Evolutionary conservation across 2,113 vertebrate species (phyloP).

Genomic region (Thryonomys swinderianus): DNA sequence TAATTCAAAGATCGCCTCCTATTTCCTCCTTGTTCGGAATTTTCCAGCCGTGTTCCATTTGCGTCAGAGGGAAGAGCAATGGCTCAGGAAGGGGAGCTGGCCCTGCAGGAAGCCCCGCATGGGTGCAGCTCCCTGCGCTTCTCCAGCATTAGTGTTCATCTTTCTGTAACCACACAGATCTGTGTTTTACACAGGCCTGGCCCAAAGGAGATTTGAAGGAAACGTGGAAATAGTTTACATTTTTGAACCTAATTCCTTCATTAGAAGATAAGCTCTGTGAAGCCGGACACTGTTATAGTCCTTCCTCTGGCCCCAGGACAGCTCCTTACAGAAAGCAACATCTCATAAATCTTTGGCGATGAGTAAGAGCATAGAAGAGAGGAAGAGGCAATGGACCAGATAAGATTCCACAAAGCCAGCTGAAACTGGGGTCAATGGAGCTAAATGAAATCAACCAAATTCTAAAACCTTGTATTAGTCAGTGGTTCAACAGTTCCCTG

Average conservation of each 20-base stretch:
- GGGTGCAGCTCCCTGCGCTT: accelerated
- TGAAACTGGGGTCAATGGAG: neutral
- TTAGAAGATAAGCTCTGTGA: neutral
- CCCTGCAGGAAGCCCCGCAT: neutral
- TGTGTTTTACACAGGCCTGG: neutral
- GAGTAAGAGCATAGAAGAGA: neutral
- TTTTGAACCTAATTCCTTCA: neutral
- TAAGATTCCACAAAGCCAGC: neutral
- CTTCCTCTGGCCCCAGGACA: neutral
- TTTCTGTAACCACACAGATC: neutral
- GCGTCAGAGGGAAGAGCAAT: neutral
- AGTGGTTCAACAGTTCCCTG: neutral
- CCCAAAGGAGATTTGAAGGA: neutral
- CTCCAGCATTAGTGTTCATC: neutral
- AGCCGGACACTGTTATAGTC: neutral
- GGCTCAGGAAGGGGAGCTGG: no score
- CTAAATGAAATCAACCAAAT: neutral
- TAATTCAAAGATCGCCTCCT: neutral
- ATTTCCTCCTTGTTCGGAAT: neutral
- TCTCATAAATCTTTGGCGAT: neutral
- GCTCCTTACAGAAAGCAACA: neutral
- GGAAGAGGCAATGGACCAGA: neutral
- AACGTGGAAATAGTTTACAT: neutral
- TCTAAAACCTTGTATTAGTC: neutral
- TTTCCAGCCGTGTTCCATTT: neutral